Evolutionary conservation across 1,140 invertebrate species (phyloP).

Genomic region (Drosophila punjabiensis): DNA sequence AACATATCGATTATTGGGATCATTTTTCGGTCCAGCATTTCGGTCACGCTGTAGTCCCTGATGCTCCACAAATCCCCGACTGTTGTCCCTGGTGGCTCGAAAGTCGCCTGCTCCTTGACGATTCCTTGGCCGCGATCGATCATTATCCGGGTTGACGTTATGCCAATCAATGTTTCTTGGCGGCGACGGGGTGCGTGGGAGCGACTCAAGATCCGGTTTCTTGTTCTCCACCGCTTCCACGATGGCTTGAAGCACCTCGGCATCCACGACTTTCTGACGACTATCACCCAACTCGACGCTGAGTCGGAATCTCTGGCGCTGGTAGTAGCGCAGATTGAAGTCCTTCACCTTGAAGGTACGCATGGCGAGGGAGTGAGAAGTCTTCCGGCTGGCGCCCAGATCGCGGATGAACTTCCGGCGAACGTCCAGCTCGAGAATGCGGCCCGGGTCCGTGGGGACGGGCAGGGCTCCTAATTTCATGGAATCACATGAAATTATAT

Average conservation of each 20-base stretch:
- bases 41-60: not conserved
- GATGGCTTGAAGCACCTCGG: constrained; percentile 35
- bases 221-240: constrained; percentile 14
- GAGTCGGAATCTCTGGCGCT: constrained; percentile 38
- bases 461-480: constrained; percentile 31
- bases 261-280: constrained; percentile 35
- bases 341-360: constrained; percentile 28
- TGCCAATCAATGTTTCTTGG: constrained; percentile 65
- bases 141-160: not conserved
- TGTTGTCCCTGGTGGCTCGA: not conserved
- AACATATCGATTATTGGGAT: not conserved
- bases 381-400: constrained; percentile 45
- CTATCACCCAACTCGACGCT: constrained; percentile 46
- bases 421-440: constrained; percentile 31
- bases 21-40: not conserved
- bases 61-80: not conserved
- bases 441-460: not conserved
- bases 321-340: constrained; percentile 50
- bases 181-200: constrained; percentile 44
- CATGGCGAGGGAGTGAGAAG: constrained; percentile 45
- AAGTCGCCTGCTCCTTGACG: constrained; percentile 1
- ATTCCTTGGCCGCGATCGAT: constrained; percentile 12
- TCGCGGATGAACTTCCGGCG: constrained; percentile 47
- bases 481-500: constrained; percentile 39
- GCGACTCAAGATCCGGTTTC: not conserved